phyloP scores from a whole-genome alignment of 2,888 invertebrate species.

The Synanthedon tipuliformis region DNA sequence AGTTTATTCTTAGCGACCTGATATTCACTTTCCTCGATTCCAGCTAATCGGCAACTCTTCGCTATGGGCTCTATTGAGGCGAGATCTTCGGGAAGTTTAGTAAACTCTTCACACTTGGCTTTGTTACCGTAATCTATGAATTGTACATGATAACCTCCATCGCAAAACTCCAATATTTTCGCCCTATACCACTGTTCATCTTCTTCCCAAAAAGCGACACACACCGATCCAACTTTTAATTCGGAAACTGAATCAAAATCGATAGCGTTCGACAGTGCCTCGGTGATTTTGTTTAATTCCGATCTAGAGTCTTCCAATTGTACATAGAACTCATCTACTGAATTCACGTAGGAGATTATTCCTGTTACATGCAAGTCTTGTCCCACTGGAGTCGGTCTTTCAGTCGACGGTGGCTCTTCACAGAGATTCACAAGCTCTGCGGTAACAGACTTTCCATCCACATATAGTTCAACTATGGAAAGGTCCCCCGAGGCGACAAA shows the following conservation, averaged over 20 bases:
- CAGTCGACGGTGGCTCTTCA: constrained; percentile 41
- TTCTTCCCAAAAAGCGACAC: constrained; percentile 75
- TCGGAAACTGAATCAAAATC: constrained; percentile 63
- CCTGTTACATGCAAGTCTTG: constrained; percentile 64
- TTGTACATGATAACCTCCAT: constrained; percentile 67
- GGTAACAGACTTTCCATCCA: constrained; percentile 73
- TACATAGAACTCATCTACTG: constrained; percentile 80
- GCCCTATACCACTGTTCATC: constrained; percentile 78
- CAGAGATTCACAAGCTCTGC: constrained; percentile 70
- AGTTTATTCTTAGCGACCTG: constrained; percentile 34
- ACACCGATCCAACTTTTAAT: constrained; percentile 70
- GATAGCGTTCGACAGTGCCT: constrained; percentile 62
- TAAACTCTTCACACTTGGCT: constrained; percentile 70
- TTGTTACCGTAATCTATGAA: constrained; percentile 80
- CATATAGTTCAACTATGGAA: constrained; percentile 72
- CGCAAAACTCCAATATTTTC: constrained; percentile 70
- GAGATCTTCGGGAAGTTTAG: constrained; percentile 72
- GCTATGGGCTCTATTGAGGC: constrained; percentile 70
- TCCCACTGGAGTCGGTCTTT: constrained; percentile 50
- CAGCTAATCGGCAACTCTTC: constrained; percentile 71
- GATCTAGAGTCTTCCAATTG: constrained; percentile 71
- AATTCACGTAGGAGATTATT: constrained; percentile 75
- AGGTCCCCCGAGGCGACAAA: constrained; percentile 76
- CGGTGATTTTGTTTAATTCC: constrained; percentile 72
- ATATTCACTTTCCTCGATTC: constrained; percentile 58